These are phyloP conservation scores for Motacilla tschutschensis DNA, from an alignment of 2,113 vertebrate species.

Conservation along the genomic window DNA sequence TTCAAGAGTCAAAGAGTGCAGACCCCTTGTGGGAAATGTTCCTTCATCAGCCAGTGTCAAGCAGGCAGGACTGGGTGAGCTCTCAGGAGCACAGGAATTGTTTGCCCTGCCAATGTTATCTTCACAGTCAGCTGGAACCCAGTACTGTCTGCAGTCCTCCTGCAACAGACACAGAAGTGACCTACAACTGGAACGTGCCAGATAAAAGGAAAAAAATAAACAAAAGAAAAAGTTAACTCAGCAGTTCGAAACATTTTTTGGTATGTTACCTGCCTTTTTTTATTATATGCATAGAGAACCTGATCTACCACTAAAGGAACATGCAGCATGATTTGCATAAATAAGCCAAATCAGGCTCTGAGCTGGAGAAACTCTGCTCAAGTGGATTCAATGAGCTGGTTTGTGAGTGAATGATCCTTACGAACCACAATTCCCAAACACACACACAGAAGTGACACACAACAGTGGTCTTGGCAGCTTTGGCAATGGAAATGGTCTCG, in stretches of 20 bases:
- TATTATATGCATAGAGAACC: slow-evolving; percentile 66
- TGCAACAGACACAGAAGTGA: slow-evolving; percentile 10
- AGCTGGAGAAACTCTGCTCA: slow-evolving; percentile 8
- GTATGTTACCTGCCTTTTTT: slow-evolving; percentile 57
- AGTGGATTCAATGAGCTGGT: slow-evolving; percentile 3
- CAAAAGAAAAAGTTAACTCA: slow-evolving; percentile 2
- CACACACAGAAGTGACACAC: neutral
- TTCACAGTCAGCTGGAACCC: slow-evolving; percentile 23
- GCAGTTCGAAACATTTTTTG: slow-evolving; percentile 40
- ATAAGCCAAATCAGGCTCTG: slow-evolving; percentile 32
- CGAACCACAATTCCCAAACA: neutral
- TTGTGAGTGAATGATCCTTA: neutral
- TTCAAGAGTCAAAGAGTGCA: neutral
- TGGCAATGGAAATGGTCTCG: neutral
- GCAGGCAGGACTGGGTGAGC: neutral
- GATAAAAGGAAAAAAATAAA: neutral
- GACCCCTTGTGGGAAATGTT: neutral
- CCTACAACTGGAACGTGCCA: slow-evolving; percentile 16
- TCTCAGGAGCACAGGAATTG: slow-evolving; percentile 4
- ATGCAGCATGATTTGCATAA: slow-evolving; percentile 55
- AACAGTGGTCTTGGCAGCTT: slow-evolving; percentile 22
- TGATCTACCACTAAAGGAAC: slow-evolving; percentile 64
- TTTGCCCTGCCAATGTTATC: slow-evolving; percentile 5
- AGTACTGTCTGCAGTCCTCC: slow-evolving; percentile 40
- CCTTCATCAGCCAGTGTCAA: neutral